Conservation (phyloP, 2,797 vertebrate species). For the Acanthurus tractus region DNA sequence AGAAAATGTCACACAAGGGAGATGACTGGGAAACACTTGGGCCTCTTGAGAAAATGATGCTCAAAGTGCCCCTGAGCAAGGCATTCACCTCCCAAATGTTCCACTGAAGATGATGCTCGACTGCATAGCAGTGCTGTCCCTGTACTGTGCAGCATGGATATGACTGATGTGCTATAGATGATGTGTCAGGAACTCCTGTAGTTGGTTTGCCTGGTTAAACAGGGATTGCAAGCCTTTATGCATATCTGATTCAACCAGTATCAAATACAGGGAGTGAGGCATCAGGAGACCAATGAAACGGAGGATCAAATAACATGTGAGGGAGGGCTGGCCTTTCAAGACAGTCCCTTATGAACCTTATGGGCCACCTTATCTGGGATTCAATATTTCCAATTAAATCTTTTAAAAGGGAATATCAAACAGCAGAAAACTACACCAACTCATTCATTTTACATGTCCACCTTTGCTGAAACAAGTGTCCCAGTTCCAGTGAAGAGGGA, state of each 20-base stretch:
- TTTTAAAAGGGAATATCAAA: conserved; percentile 27
- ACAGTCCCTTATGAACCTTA: conserved; percentile 24
- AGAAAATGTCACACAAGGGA: conserved; percentile 40
- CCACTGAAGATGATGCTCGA: not conserved
- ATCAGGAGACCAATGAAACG: conserved; percentile 31
- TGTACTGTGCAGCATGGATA: not conserved
- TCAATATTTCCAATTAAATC: conserved; percentile 36
- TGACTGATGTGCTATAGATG: not conserved
- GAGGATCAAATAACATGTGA: conserved; percentile 47
- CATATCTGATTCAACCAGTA: conserved; percentile 57
- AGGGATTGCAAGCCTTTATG: conserved; percentile 32
- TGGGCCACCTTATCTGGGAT: conserved; percentile 28
- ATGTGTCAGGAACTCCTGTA: not conserved
- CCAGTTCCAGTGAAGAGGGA: not conserved
- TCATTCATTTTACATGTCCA: too few relatives aligned
- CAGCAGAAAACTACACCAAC: not conserved
- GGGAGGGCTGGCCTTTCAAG: conserved; percentile 23
- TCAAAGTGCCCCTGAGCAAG: conserved; percentile 10
- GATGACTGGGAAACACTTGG: conserved; percentile 26
- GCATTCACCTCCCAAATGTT: conserved; percentile 1
- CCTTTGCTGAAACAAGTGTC: not conserved
- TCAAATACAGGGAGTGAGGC: conserved; percentile 43
- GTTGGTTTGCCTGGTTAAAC: conserved; percentile 33
- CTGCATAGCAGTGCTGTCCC: not conserved
- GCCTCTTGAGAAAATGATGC: conserved; percentile 8